Evolutionary conservation across 2,888 invertebrate genomes (phyloP).

Genomic region (Ommatoiulus sabulosus): DNA sequence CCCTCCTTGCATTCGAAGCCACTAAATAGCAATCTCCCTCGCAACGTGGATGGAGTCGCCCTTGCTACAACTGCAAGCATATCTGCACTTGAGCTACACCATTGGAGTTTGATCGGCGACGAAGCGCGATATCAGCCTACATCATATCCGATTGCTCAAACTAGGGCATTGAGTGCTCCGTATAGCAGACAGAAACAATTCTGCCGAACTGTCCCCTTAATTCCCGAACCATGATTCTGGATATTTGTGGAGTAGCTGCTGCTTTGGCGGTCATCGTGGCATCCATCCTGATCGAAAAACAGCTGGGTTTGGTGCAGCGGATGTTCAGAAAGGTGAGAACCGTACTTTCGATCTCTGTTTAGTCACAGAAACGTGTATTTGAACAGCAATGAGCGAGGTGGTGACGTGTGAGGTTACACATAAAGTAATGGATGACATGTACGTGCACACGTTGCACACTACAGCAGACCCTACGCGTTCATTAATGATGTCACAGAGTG

Average conservation of each 20-base stretch:
- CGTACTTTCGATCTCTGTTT: neutral
- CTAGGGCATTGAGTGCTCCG: neutral
- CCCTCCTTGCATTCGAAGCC: neutral
- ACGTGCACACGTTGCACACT: too few species aligned
- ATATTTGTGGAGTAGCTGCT: neutral
- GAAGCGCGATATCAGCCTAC: neutral
- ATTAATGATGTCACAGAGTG: too few species aligned
- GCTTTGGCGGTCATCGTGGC: neutral
- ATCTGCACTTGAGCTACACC: neutral
- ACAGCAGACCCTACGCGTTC: too few species aligned
- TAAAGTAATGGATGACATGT: too few species aligned
- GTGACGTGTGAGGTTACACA: too few species aligned
- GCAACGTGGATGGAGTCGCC: neutral
- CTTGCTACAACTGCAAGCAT: neutral
- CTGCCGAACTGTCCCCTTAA: neutral
- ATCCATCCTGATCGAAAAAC: constrained; percentile 26
- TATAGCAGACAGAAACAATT: neutral
- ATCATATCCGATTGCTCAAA: neutral
- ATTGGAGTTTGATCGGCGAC: neutral
- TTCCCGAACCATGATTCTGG: neutral
- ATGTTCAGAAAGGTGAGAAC: constrained; percentile 4
- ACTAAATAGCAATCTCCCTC: neutral
- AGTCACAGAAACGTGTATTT: too few species aligned
- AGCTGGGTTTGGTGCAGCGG: neutral
- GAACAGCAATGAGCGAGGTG: too few species aligned